Percentiles rank a stretch among this genome's conserved stretches.
These are phyloP conservation scores for Daboia siamensis DNA, from an alignment of 2,113 vertebrate species.

Conservation along the genomic window DNA sequence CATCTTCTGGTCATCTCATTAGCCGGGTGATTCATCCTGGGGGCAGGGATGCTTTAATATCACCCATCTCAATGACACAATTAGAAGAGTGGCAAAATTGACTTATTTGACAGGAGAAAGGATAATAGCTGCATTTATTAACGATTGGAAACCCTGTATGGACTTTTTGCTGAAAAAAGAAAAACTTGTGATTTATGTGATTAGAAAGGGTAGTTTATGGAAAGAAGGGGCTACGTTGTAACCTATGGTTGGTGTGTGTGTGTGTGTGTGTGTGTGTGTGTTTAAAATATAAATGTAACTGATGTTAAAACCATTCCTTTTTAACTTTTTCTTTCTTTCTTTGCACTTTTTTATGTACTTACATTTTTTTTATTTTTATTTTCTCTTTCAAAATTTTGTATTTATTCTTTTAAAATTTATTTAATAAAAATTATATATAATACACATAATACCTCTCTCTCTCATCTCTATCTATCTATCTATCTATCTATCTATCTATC, in stretches of 20 bases:
- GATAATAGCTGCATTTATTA: background rate
- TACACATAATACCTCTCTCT: background rate
- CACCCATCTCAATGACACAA: background rate
- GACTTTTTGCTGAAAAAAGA: background rate
- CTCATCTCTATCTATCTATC: background rate
- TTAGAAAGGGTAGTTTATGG: background rate
- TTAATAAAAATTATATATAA: background rate
- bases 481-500: too few relatives aligned
- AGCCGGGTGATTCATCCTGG: background rate
- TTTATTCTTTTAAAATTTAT: background rate
- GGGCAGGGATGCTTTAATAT: background rate
- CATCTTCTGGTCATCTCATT: background rate
- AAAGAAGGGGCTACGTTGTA: background rate
- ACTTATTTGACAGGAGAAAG: background rate
- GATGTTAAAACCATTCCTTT: background rate
- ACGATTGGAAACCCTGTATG: background rate
- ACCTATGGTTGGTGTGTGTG: background rate
- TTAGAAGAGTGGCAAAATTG: background rate
- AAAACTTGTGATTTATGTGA: background rate
- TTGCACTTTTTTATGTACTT: background rate
- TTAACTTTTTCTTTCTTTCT: background rate
- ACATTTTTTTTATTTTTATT: background rate
- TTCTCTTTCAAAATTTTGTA: background rate
- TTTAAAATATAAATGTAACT: background rate
- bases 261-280: too few relatives aligned